phyloP scores from a whole-genome alignment of 2,888 invertebrate species.

The Nematopogon swammerdamellus region DNA sequence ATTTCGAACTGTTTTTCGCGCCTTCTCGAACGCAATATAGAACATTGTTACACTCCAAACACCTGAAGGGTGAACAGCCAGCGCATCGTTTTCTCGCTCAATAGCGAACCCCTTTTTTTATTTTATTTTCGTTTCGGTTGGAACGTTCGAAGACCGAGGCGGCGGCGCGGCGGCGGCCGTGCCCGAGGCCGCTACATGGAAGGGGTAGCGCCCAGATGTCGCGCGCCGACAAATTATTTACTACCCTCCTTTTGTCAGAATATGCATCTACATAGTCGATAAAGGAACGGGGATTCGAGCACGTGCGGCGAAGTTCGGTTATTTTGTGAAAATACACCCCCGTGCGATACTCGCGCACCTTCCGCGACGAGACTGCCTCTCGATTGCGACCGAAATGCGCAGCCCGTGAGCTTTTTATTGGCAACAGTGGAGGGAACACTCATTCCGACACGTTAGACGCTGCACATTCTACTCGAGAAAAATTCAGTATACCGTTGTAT shows the following conservation, averaged over 20 bases:
- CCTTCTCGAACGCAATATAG: too few relatives aligned
- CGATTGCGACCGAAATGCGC: too few relatives aligned
- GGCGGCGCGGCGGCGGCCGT: background rate
- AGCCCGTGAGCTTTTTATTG: too few relatives aligned
- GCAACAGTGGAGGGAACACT: too few relatives aligned
- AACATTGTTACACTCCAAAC: too few relatives aligned
- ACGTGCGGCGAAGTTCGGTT: background rate
- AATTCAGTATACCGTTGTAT: too few relatives aligned
- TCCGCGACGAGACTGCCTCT: too few relatives aligned
- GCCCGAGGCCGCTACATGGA: conserved; percentile 25
- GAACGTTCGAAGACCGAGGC: too few relatives aligned
- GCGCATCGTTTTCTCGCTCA: background rate
- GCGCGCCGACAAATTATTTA: conserved; percentile 46
- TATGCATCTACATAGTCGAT: conserved; percentile 27
- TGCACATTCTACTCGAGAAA: too few relatives aligned
- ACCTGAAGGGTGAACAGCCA: background rate
- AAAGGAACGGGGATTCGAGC: background rate
- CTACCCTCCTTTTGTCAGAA: conserved; percentile 36
- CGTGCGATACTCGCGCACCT: background rate
- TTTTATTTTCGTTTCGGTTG: too few relatives aligned
- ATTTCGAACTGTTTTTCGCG: too few relatives aligned
- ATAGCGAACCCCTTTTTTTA: background rate
- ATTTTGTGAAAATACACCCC: background rate
- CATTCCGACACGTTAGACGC: too few relatives aligned
- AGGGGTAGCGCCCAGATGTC: conserved; percentile 51